These are phyloP conservation scores for Drosophila suboccidentalis DNA, from an alignment of 2,888 invertebrate species.

Conservation along the genomic window DNA sequence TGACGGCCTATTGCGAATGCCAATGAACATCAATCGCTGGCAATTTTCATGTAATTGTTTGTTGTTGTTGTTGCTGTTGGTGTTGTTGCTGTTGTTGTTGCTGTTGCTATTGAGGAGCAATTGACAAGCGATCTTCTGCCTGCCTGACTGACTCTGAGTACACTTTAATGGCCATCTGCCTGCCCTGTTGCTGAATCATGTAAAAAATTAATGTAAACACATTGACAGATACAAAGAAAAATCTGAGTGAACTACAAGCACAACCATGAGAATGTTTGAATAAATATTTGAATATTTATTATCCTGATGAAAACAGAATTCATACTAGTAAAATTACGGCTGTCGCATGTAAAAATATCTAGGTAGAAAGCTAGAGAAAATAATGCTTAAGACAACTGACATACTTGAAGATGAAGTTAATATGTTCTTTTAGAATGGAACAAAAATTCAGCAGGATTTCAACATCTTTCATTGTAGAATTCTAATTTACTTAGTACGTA, in stretches of 20 bases:
- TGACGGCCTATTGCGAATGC: slow-evolving; percentile 65
- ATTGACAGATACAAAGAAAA: slow-evolving; percentile 8
- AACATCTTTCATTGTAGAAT: too few relatives aligned
- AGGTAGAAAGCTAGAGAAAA: too few relatives aligned
- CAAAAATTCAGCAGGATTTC: too few relatives aligned
- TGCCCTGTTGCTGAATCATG: slow-evolving; percentile 45
- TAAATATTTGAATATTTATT: background rate
- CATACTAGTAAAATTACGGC: background rate
- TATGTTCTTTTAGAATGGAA: too few relatives aligned
- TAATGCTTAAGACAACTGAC: too few relatives aligned
- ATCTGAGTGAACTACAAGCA: background rate
- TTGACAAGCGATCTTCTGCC: slow-evolving; percentile 58
- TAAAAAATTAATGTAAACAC: slow-evolving; percentile 27
- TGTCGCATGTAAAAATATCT: background rate
- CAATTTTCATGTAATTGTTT: slow-evolving; percentile 81
- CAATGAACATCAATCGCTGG: slow-evolving; percentile 80
- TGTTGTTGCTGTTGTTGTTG: slow-evolving; percentile 61
- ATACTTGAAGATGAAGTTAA: too few relatives aligned
- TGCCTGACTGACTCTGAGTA: slow-evolving; percentile 22
- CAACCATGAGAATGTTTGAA: slow-evolving; percentile 1
- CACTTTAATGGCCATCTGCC: slow-evolving; percentile 54
- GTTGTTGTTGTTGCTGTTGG: slow-evolving; percentile 62
- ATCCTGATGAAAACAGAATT: background rate
- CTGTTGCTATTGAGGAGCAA: slow-evolving; percentile 50
- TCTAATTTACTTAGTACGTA: too few relatives aligned